Base-by-base conservation (phyloP, 35 echinoderm and acorn worm species). In the Eucidaris tribuloides region DNA sequence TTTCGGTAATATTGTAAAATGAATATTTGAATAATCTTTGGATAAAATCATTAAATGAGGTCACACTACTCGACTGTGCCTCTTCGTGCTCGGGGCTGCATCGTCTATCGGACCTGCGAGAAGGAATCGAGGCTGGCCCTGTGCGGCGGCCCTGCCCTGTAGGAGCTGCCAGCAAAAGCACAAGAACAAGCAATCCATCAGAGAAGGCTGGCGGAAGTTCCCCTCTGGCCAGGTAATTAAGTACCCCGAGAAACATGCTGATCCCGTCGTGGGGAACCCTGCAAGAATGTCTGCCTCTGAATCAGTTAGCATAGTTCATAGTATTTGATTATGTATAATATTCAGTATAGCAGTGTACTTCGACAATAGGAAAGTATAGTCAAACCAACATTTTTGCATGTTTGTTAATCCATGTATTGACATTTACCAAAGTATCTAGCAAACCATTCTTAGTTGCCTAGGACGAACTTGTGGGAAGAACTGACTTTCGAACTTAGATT, bases 121-220 rank as follows among this genome's bases (percentile, higher is more conserved):
- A 94, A 94, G 62, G 92, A 94, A 23, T 78, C 89, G 2, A 82
- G 86, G 31, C 86, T 94, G 20, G 92, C 92, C 18, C 45, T 62
- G 1, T 89, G 92, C 62, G 92, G 92, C 7, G 91, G 85, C 74
- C 58, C 89, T 56, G 91, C 91, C 52, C 71, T 86, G 49, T 86
- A n/a, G 83, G 83, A 94, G 91, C 55, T 94, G 92, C 63, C n/a
- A 94, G 92, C 28, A 94, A 94, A 70, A 94, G 92, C 55, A 94
- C 92, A 89, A 89, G 77, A 94, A 94, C 62, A 94, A 94, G 50
- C 65, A 85, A 41, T 81, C 92, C 29, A 94, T 94, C 35, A 82
- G 92, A n/a, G n/a, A 94, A 89, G 57, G 92, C 92, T 29, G 92
- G 92, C 5, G 92, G 92, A 2, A 94, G 89, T 39, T 87, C 92